Evolutionary conservation across 1,140 invertebrate genomes (phyloP).

Genomic region (Hylaeus anthracinus): DNA sequence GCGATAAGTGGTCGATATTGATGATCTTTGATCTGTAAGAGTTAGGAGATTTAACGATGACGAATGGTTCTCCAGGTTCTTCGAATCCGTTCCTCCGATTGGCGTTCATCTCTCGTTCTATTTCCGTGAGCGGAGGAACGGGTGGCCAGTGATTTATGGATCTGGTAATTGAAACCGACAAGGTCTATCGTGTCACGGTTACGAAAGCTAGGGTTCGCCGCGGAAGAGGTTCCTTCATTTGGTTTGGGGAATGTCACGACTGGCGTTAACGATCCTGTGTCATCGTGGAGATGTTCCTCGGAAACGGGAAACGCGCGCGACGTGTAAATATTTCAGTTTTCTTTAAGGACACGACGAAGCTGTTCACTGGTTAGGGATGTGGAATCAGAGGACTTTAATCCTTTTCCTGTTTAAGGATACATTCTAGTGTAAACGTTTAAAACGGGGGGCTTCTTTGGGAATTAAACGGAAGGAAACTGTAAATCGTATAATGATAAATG

Average conservation of each 20-base stretch:
- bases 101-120: conserved; percentile 53
- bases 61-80: not conserved
- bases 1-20: not conserved
- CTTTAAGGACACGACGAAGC: not conserved
- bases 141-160: conserved; percentile 40
- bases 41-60: not conserved
- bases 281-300: not conserved
- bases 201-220: conserved; percentile 36
- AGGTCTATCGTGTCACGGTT: conserved; percentile 36
- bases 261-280: conserved; percentile 21
- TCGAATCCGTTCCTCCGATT: not conserved
- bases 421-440: too few species aligned
- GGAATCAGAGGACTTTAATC: not conserved
- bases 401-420: too few species aligned
- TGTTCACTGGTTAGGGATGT: not conserved
- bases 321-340: conserved; percentile 21
- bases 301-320: not conserved
- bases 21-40: not conserved
- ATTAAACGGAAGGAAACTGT: too few species aligned
- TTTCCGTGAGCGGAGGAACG: conserved; percentile 41
- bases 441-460: too few species aligned
- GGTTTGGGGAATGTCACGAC: conserved; percentile 45
- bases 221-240: conserved; percentile 55
- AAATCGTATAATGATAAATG: too few species aligned
- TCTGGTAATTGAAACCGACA: conserved; percentile 66